These are phyloP conservation scores for Agrochola macilenta DNA, from an alignment of 2,888 invertebrate genomes.

Conservation along the genomic window DNA sequence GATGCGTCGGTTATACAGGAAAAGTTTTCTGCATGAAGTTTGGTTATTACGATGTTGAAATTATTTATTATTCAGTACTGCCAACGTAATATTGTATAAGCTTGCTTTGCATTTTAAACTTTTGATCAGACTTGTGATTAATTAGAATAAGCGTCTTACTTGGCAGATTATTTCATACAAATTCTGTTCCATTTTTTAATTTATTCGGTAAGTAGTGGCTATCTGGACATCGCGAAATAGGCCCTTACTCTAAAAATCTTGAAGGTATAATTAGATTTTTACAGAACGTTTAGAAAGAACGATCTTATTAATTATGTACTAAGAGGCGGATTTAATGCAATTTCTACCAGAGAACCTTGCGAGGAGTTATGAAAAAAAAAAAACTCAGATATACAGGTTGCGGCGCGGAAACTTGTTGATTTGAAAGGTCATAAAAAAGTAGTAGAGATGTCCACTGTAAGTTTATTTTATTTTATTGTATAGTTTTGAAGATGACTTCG, in stretches of 20 bases:
- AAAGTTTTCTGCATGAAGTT: constrained; percentile 39
- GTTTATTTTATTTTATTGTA: neutral
- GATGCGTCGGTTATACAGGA: constrained; percentile 9
- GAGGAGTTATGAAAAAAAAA: neutral
- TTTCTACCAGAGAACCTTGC: neutral
- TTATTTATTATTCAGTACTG: constrained; percentile 6
- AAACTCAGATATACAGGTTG: too few relatives aligned
- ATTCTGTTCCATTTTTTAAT: too few relatives aligned
- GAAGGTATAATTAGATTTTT: too few relatives aligned
- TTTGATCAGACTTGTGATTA: neutral
- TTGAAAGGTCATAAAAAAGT: neutral
- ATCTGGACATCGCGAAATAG: too few relatives aligned
- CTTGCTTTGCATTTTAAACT: neutral
- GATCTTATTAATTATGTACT: too few relatives aligned
- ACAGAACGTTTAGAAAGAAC: too few relatives aligned
- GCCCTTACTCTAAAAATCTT: neutral
- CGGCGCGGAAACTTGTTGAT: too few relatives aligned
- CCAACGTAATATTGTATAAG: constrained; percentile 1
- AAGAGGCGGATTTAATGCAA: too few relatives aligned
- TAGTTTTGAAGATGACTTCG: too few relatives aligned
- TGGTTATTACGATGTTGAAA: constrained; percentile 7
- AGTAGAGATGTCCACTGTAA: neutral
- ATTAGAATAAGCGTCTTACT: too few relatives aligned
- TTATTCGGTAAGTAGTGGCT: too few relatives aligned
- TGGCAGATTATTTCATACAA: too few relatives aligned